phyloP scores from a whole-genome alignment of 2,888 invertebrate genomes.

The Sminthurides aquaticus region DNA sequence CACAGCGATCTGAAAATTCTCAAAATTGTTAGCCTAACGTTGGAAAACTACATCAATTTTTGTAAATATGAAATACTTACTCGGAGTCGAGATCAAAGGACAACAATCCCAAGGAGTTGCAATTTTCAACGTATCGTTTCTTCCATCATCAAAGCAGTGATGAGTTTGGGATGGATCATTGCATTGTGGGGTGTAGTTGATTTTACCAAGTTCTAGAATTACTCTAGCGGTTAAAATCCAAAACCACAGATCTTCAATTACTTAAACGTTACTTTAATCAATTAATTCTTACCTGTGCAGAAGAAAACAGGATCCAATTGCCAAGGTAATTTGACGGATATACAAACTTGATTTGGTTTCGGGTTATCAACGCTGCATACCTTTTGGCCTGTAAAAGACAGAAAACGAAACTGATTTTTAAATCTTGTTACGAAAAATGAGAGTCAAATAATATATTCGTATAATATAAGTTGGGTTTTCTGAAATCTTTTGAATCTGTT shows the following conservation, averaged over 20 bases:
- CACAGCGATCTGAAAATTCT: too few species aligned
- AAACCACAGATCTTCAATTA: neutral
- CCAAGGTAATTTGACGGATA: conserved; percentile 26
- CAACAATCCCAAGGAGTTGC: conserved; percentile 30
- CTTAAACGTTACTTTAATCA: neutral
- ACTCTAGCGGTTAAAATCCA: neutral
- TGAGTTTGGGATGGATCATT: conserved; percentile 8
- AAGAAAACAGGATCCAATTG: conserved; percentile 22
- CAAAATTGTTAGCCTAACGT: too few species aligned
- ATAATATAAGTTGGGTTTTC: too few species aligned
- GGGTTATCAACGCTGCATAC: conserved; percentile 23
- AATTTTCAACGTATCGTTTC: conserved; percentile 21
- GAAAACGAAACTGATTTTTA: neutral
- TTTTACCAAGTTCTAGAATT: conserved; percentile 13
- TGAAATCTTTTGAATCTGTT: too few species aligned
- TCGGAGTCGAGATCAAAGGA: conserved; percentile 24
- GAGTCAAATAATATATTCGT: too few species aligned
- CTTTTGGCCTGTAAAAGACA: neutral
- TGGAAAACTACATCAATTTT: too few species aligned
- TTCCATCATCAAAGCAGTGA: conserved; percentile 16
- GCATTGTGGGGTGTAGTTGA: conserved; percentile 21
- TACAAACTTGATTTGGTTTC: conserved; percentile 15
- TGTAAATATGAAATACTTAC: conserved; percentile 10
- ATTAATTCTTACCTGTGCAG: conserved; percentile 21
- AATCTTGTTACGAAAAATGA: too few species aligned